Conservation (phyloP, 2,888 invertebrate genomes). For the Agriopis marginaria region DNA sequence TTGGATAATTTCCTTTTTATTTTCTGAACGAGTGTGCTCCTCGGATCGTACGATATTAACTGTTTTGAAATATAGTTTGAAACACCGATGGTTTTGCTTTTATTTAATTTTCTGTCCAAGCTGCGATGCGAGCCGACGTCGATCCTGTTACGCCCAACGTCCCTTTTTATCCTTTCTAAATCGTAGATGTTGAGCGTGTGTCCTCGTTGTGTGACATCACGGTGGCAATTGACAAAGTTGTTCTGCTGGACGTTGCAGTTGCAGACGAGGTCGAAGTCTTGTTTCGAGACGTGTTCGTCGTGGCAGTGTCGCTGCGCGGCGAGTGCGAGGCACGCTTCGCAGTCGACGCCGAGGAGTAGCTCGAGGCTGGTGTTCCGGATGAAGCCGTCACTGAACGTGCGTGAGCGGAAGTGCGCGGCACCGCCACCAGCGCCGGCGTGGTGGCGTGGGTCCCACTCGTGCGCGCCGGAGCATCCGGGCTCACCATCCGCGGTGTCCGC, state of each 20-base stretch:
- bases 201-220: slow-evolving; percentile 70
- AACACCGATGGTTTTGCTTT: slow-evolving; percentile 79
- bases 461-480: slow-evolving; percentile 42
- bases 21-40: slow-evolving; percentile 81
- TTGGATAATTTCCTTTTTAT: slow-evolving; percentile 83
- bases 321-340: slow-evolving; percentile 81
- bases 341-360: slow-evolving; percentile 81
- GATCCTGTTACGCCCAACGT: slow-evolving; percentile 70
- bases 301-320: slow-evolving; percentile 76
- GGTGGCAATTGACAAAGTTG: slow-evolving; percentile 75
- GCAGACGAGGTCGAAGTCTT: slow-evolving; percentile 79
- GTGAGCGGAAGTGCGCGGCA: slow-evolving; percentile 76
- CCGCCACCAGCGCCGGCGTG: slow-evolving; percentile 68
- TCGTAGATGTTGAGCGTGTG: slow-evolving; percentile 81
- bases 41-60: slow-evolving; percentile 81
- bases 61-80: slow-evolving; percentile 83
- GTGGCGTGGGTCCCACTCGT: slow-evolving; percentile 70
- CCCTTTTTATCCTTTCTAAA: slow-evolving; percentile 78
- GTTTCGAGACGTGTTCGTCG: slow-evolving; percentile 75
- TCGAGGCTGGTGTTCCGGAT: slow-evolving; percentile 82
- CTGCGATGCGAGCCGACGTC: slow-evolving; percentile 77
- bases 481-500: slow-evolving; percentile 38
- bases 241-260: slow-evolving; percentile 81
- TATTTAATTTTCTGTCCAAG: slow-evolving; percentile 79
- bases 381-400: slow-evolving; percentile 83